Conservation (phyloP, 35 echinoderm and acorn worm genomes). For the Apostichopus japonicus region DNA sequence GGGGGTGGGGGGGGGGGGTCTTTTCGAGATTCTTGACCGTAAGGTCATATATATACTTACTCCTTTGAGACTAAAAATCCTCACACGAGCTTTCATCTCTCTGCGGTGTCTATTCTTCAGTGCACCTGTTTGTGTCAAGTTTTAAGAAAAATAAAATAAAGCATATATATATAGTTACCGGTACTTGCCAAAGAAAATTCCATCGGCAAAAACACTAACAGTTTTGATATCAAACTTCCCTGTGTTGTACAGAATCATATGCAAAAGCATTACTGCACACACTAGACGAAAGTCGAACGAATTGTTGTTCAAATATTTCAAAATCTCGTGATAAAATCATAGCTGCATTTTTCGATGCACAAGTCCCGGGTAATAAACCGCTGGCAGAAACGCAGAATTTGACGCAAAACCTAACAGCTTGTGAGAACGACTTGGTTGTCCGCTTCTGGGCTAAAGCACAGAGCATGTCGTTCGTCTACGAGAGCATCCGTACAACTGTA, state of each 20-base stretch:
- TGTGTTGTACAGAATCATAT: no score
- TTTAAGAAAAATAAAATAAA: no score
- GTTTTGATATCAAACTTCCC: no score
- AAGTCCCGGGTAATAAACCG: not conserved
- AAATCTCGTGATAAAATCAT: no score
- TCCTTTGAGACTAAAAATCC: not conserved
- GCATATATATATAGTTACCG: no score
- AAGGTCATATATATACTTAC: not conserved
- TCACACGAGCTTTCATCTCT: not conserved
- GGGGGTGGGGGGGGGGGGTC: no score
- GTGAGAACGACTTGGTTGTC: not conserved
- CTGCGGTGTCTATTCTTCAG: not conserved
- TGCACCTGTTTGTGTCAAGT: not conserved
- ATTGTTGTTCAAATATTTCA: no score
- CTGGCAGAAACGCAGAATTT: not conserved
- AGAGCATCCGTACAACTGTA: constrained; percentile 27
- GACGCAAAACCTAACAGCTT: not conserved
- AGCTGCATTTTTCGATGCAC: not conserved
- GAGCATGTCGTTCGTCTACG: constrained; percentile 15
- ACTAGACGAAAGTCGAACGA: no score
- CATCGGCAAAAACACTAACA: no score
- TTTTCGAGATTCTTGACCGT: not conserved
- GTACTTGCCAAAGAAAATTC: no score
- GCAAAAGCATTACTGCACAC: no score
- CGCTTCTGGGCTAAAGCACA: not conserved